Evolutionary conservation across 2,113 vertebrate genomes (phyloP).

Genomic region (Hepsetus odoe): DNA sequence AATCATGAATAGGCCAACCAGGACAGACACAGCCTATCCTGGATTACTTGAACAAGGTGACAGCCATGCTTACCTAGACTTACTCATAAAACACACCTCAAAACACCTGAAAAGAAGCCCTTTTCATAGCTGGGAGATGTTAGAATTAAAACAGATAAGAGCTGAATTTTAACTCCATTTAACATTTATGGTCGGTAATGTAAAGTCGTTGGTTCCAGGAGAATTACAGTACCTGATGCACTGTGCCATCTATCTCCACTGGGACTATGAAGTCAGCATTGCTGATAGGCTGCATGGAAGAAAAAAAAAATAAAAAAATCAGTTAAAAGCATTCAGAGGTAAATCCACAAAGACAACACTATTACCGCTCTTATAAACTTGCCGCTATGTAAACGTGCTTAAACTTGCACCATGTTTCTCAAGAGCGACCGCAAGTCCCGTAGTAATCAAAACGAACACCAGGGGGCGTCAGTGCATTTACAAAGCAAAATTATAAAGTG

Average conservation of each 20-base stretch:
- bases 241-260: slow-evolving; percentile 97
- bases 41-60: slow-evolving; percentile 99
- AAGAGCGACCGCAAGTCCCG: background rate
- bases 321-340: background rate
- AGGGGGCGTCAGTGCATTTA: background rate
- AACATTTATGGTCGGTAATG: background rate
- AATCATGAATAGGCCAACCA: slow-evolving; percentile 97
- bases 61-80: slow-evolving; percentile 59
- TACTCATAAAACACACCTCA: background rate
- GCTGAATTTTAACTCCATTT: too few relatives aligned
- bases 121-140: background rate
- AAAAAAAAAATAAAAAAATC: slow-evolving; percentile 46
- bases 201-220: background rate
- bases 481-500: background rate
- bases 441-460: background rate
- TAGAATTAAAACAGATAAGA: background rate
- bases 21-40: slow-evolving; percentile 98
- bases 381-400: too few relatives aligned
- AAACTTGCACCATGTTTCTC: too few relatives aligned
- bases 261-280: slow-evolving; percentile 99
- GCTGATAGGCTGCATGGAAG: slow-evolving; percentile 87
- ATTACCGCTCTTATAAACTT: too few relatives aligned
- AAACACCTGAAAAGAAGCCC: background rate
- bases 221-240: slow-evolving; percentile 90
- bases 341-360: background rate